Base-by-base conservation (phyloP, 1,140 invertebrate species). In the Brachionus manjavacas region DNA sequence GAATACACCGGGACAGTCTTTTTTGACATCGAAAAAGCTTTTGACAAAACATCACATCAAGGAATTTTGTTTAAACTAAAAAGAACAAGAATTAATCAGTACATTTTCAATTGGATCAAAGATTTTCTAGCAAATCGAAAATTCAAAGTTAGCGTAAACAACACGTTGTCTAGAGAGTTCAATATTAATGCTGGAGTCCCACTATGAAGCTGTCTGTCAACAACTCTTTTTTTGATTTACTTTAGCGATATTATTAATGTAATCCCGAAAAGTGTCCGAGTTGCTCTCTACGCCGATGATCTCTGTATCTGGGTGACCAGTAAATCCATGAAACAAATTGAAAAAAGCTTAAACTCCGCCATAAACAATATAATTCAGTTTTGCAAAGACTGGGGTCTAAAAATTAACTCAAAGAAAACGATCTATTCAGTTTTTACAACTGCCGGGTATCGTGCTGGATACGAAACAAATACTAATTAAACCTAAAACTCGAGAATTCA, bases 21-120 rank as follows among this genome's bases (percentile, higher is more conserved):
- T 12, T 78, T 78, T 41, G 74, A 78, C 49, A 20, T 78, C 12
- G 31, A 78, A 78, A 78, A 78, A 55, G 74, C 39, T 11, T 78
- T 78, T 55, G 39, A 78, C 28, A 7, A 20, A 43, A n/a, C 25
- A 39, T 41, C n/a, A 4, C 74, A 78, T 43, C 4, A 16, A 41
- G 74, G 31, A 25, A 46, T 78, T 23, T 11, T 43, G 20, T 20
- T 25, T 14, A 78, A 78, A 78, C 35, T 78, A 41, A 9, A 39
- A 43, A 28, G n/a, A 6, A n/a, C 9, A 11, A 41, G 14, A 7
- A 11, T 78, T 23, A 46, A 23, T 14, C 41, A 16, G 3, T 25
- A 25, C 28, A 4, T 78, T 16, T 46, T 20, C 25, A 20, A 49
- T 25, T 78, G 74, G 74, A 78, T 78, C 25, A 3, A 41, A 41